phyloP scores from a whole-genome alignment of 1,140 invertebrate species.

The Monomorium pharaonis region DNA sequence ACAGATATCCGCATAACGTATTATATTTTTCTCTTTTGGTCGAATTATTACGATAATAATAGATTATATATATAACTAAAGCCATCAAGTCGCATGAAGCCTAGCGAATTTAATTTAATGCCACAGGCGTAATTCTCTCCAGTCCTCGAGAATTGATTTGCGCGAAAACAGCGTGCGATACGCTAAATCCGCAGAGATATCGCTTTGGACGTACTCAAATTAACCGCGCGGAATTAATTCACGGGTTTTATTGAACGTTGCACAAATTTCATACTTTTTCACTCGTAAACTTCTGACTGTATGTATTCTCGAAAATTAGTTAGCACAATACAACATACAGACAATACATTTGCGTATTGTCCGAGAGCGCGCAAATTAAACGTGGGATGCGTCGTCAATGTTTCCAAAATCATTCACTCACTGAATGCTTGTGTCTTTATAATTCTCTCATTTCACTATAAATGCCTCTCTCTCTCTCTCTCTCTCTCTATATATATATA shows the following conservation, averaged over 20 bases:
- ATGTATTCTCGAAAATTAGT: slow-evolving; percentile 41
- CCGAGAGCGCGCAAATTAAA: slow-evolving; percentile 35
- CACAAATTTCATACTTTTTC: slow-evolving; percentile 29
- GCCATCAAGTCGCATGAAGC: neutral
- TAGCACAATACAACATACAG: neutral
- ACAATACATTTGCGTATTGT: neutral
- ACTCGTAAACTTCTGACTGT: slow-evolving; percentile 20
- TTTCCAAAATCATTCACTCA: neutral
- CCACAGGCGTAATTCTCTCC: neutral
- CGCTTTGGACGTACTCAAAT: slow-evolving; percentile 1
- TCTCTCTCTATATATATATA: no score
- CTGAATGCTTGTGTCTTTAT: slow-evolving; percentile 22
- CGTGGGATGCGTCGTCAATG: neutral
- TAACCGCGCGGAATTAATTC: slow-evolving; percentile 40
- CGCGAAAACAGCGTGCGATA: slow-evolving; percentile 1
- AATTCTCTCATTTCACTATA: slow-evolving; percentile 5
- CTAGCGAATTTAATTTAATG: neutral
- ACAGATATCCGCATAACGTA: neutral
- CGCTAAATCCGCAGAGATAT: neutral
- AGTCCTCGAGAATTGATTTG: slow-evolving; percentile 12
- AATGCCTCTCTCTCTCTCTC: neutral
- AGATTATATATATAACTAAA: neutral
- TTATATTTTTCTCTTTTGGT: neutral
- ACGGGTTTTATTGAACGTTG: slow-evolving; percentile 25
- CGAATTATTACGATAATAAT: neutral